Evolutionary conservation across 2,113 vertebrate genomes (phyloP).

Genomic region (Carassius carassius): DNA sequence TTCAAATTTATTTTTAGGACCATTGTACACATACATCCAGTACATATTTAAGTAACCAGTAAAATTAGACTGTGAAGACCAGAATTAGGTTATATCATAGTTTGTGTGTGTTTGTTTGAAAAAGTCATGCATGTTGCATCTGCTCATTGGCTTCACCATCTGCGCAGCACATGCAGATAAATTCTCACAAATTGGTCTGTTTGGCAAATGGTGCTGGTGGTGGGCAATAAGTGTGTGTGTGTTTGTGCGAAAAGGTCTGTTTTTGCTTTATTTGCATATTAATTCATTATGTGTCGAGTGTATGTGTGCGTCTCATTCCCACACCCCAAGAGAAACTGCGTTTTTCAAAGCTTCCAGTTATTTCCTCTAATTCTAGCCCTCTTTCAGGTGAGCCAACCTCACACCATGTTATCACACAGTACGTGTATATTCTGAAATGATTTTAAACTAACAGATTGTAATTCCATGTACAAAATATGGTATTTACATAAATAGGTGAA

Average conservation of each 20-base stretch:
- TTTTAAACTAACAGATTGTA: conserved; percentile 31
- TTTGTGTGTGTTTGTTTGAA: conserved; percentile 6
- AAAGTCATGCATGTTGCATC: conserved; percentile 41
- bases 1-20: too few species aligned
- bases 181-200: conserved; percentile 39
- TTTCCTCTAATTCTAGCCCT: conserved; percentile 5
- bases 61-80: conserved; percentile 3
- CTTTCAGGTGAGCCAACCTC: conserved; percentile 29
- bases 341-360: background rate
- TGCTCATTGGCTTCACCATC: conserved; percentile 42
- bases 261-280: conserved; percentile 28
- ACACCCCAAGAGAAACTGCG: background rate
- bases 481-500: conserved; percentile 52
- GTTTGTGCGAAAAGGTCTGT: conserved; percentile 6
- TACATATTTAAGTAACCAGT: background rate
- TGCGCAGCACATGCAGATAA: conserved; percentile 51
- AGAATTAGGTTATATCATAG: background rate
- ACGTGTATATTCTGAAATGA: background rate
- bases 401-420: background rate
- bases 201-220: conserved; percentile 17
- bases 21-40: too few species aligned
- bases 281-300: conserved; percentile 8
- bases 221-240: conserved; percentile 13
- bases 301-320: background rate
- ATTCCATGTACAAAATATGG: conserved; percentile 45